Conservation (phyloP, 2,113 vertebrate species). For the Furnarius figulus region DNA sequence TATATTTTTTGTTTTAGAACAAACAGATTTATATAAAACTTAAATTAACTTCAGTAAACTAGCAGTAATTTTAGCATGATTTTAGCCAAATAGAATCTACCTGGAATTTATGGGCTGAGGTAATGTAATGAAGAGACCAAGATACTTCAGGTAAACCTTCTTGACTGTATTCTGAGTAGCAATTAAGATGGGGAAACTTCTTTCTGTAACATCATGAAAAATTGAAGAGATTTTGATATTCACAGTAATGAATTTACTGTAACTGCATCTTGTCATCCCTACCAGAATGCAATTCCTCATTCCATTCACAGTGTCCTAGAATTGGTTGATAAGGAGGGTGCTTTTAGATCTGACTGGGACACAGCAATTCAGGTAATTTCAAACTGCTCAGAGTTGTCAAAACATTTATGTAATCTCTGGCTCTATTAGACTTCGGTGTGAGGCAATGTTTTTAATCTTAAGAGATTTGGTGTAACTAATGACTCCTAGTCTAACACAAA, state of each 20-base stretch:
- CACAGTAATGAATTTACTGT: neutral
- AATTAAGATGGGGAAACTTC: neutral
- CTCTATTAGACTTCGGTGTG: neutral
- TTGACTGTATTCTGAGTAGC: neutral
- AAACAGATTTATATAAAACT: neutral
- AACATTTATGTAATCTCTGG: neutral
- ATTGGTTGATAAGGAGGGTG: neutral
- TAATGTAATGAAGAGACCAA: neutral
- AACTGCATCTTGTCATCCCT: neutral
- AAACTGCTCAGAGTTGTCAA: neutral
- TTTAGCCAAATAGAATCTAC: neutral
- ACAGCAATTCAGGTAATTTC: neutral
- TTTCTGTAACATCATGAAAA: neutral
- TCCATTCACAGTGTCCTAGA: neutral
- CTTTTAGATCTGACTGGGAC: neutral
- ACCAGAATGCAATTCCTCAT: neutral
- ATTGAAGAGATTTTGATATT: neutral
- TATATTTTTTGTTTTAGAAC: neutral
- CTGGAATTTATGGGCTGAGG: neutral
- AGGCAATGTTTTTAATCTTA: neutral
- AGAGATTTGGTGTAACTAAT: neutral
- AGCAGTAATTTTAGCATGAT: neutral
- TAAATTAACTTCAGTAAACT: neutral
- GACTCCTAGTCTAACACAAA: neutral
- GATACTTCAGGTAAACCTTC: neutral